A percentile compares a stretch with the other conserved stretches of the same genome.
Conservation (phyloP, 2,797 vertebrate species). For the Percopsis omiscomaycus region DNA sequence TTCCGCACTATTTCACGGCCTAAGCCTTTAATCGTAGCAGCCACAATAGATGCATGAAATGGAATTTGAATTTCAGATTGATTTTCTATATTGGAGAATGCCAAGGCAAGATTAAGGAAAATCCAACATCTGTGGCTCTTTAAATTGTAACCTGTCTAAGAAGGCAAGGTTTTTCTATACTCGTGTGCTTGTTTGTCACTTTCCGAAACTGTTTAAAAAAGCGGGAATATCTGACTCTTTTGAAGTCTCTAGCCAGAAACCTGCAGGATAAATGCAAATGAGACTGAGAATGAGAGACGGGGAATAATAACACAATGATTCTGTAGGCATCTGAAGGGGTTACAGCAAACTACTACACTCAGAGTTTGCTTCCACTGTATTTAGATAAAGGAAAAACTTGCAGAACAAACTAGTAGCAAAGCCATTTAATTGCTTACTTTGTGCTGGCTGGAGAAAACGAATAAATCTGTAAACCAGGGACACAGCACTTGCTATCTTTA, state of each 20-base stretch:
- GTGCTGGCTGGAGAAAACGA: too few relatives aligned
- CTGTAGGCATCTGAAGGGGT: constrained; percentile 7
- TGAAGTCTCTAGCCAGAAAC: constrained; percentile 52
- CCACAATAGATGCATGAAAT: constrained; percentile 62
- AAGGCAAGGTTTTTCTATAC: constrained; percentile 26
- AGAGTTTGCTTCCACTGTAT: constrained; percentile 11
- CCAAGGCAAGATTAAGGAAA: constrained; percentile 42
- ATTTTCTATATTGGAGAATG: constrained; percentile 69
- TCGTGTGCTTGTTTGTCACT: constrained; percentile 42
- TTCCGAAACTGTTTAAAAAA: constrained; percentile 50
- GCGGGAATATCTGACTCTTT: constrained; percentile 48
- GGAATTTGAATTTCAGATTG: constrained; percentile 65
- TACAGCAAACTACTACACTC: constrained; percentile 5
- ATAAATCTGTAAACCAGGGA: too few relatives aligned
- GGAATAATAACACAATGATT: constrained; percentile 20
- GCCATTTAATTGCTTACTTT: too few relatives aligned
- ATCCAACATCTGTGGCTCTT: constrained; percentile 23
- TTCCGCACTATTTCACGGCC: constrained; percentile 59
- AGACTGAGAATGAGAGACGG: constrained; percentile 18
- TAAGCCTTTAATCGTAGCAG: constrained; percentile 67
- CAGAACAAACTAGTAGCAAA: constrained; percentile 3
- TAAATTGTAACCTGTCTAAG: constrained; percentile 42
- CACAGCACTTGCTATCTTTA: too few relatives aligned
- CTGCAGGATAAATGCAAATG: constrained; percentile 61
- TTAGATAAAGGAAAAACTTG: constrained; percentile 1